Conservation (phyloP, 1,140 invertebrate genomes). For the Coboldia fuscipes region DNA sequence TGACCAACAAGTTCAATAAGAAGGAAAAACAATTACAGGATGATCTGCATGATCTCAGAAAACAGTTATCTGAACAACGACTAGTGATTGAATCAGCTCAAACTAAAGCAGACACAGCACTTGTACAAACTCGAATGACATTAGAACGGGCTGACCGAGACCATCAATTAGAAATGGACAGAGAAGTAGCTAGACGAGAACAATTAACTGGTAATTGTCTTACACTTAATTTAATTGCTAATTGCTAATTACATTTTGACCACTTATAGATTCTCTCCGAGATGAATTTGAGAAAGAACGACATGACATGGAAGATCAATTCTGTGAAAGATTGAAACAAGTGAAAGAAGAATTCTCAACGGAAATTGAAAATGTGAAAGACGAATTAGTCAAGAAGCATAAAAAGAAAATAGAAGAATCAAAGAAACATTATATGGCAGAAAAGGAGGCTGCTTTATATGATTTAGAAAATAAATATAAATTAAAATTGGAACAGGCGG, state of each 20-base stretch:
- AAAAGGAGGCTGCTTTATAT: slow-evolving; percentile 27
- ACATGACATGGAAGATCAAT: slow-evolving; percentile 18
- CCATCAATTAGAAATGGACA: slow-evolving; percentile 30
- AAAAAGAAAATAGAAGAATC: slow-evolving; percentile 29
- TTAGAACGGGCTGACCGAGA: slow-evolving; percentile 19
- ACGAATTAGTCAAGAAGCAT: slow-evolving; percentile 30
- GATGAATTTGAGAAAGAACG: slow-evolving; percentile 16
- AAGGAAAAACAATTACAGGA: slow-evolving; percentile 27
- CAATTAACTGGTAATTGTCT: slow-evolving; percentile 8
- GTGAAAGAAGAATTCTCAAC: slow-evolving; percentile 20
- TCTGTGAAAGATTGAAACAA: slow-evolving; percentile 15
- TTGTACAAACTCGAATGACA: slow-evolving; percentile 20
- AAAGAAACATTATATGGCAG: slow-evolving; percentile 27
- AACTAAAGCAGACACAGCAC: slow-evolving; percentile 15
- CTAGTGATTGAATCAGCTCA: slow-evolving; percentile 13
- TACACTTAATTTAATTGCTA: not conserved
- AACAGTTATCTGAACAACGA: not conserved
- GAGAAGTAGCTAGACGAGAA: slow-evolving; percentile 26
- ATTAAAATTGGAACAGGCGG: slow-evolving; percentile 24
- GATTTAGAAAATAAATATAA: slow-evolving; percentile 26
- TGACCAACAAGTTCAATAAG: slow-evolving; percentile 28
- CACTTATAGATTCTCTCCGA: slow-evolving; percentile 7
- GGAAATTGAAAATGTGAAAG: slow-evolving; percentile 17
- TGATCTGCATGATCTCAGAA: slow-evolving; percentile 21
- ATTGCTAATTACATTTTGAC: not conserved